Base-by-base conservation (phyloP, 2,113 vertebrate species). In the Gymnarchus niloticus region DNA sequence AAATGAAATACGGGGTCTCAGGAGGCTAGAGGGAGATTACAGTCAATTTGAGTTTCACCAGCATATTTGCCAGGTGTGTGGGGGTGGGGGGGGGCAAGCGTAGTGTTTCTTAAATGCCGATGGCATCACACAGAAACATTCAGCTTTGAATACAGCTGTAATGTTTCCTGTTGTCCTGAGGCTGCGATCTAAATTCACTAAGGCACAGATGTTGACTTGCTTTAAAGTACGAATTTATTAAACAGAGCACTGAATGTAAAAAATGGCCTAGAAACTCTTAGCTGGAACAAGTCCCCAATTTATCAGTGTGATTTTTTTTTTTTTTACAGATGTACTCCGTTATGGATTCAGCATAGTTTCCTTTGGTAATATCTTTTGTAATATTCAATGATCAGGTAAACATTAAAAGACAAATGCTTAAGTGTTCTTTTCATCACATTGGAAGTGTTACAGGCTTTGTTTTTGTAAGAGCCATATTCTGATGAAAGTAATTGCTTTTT, bases 191-290 rank as follows among this genome's bases (percentile, higher is more conserved):
- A 82, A 56, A 54, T 82, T 82, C 44, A 54, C 56, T 56, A 25
- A 52, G 80, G 49, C 80, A 56, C 80, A 82, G 80, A 82, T 33
- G 51, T 78, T 78, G 41, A 49, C 83, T 84, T 21, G 23, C 41
- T 84, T 84, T 69, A 25, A 49, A 84, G 59, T 21, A 69, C 59
- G 49, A 69, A 73, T 84, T 69, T 49, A 84, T 73, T 54, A 59
- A 48, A 84, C 56, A 17, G 83, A 84, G 56, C 8, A 49, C 48
- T 84, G 48, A 69, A 73, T 69, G 46, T 84, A 49, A 48, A n/a
- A 73, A 73, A 84, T 49, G 49, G 46, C 6, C 25, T 3, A 37
- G 57, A 19, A 84, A 25, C 6, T 84, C n/a, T 84, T 33, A 65
- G 57, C 28, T 23, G 14, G 33, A 84, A 25, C 59, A 49, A 48